Evolutionary conservation across 2,888 invertebrate species (phyloP).

Genomic region (Drosophila pegasa): DNA sequence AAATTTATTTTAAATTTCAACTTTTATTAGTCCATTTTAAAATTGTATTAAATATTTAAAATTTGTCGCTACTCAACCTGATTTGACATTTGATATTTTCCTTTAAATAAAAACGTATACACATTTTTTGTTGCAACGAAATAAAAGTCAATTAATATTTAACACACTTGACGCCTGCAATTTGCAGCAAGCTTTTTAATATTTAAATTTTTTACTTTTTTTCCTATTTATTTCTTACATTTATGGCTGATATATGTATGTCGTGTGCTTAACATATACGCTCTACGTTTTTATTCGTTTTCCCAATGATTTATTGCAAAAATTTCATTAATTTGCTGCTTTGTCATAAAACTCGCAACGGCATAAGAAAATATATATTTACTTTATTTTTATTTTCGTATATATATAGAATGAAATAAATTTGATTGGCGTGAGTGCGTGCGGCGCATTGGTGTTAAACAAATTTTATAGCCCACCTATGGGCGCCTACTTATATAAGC

Average conservation of each 20-base stretch:
- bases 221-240: conserved; percentile 21
- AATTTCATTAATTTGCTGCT: conserved; percentile 74
- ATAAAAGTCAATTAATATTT: conserved; percentile 20
- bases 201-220: conserved; percentile 5
- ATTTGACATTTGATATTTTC: conserved; percentile 5
- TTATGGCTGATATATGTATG: conserved; percentile 9
- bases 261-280: conserved; percentile 7
- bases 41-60: background rate
- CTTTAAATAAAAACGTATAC: background rate
- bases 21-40: background rate
- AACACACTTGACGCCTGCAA: background rate
- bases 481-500: conserved; percentile 27
- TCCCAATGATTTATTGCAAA: conserved; percentile 67
- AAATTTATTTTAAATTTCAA: background rate
- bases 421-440: conserved; percentile 63
- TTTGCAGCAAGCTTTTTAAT: conserved; percentile 1
- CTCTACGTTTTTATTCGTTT: conserved; percentile 44
- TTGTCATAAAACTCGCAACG: conserved; percentile 66
- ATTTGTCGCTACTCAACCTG: background rate
- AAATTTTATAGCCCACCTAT: conserved; percentile 76
- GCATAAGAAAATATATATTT: conserved; percentile 15
- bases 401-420: conserved; percentile 62
- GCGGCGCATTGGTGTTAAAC: conserved; percentile 64
- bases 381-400: background rate
- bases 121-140: background rate